Evolutionary conservation across 2,113 vertebrate species (phyloP).

Genomic region (Upupa epops): DNA sequence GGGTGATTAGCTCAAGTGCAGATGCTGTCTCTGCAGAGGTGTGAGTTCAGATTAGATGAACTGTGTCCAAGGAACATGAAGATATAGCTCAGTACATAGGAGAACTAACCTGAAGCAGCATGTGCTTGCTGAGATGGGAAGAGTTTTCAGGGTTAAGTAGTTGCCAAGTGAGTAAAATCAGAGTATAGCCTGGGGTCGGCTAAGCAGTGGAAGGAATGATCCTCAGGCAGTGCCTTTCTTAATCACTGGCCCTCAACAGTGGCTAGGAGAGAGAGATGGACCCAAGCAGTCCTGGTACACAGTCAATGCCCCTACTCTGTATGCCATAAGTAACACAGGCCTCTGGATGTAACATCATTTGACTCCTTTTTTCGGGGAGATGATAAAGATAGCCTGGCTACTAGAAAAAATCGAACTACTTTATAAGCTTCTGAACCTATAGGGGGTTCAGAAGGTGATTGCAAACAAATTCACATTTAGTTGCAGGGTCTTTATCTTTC

Average conservation of each 20-base stretch:
- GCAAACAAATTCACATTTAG: background rate
- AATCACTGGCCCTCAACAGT: background rate
- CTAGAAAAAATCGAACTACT: background rate
- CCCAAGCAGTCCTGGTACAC: background rate
- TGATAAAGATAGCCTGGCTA: background rate
- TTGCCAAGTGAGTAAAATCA: background rate
- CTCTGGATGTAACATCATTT: background rate
- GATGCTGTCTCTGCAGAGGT: background rate
- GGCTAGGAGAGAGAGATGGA: background rate
- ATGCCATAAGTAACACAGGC: background rate
- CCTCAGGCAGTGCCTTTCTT: background rate
- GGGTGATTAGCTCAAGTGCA: background rate
- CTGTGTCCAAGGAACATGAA: background rate
- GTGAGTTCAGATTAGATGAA: background rate
- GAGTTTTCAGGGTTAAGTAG: background rate
- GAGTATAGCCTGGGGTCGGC: background rate
- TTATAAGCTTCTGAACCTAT: background rate
- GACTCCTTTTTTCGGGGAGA: background rate
- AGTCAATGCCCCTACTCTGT: accelerated
- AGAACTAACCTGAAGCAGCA: background rate
- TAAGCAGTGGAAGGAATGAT: background rate
- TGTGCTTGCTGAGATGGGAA: background rate
- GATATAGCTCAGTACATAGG: background rate
- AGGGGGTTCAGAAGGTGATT: background rate
- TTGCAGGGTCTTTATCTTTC: background rate